Evolutionary conservation across 1,140 invertebrate genomes (phyloP), one percentile per base, ranked within the genome.

Genomic region (Pantala flavescens): DNA sequence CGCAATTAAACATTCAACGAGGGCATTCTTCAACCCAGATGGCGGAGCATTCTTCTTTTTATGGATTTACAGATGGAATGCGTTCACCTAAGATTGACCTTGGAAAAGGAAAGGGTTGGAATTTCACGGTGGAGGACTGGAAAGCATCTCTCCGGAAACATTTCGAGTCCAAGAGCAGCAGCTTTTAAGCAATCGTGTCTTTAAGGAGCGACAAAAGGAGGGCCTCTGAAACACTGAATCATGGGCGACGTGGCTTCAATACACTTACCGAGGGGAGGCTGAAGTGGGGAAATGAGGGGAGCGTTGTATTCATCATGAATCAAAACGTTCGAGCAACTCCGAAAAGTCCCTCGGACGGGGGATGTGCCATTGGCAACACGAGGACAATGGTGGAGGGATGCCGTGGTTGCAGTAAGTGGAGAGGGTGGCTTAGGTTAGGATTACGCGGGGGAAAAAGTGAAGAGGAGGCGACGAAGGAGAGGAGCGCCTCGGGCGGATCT

Each of bases 281-380:
- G 12, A 14, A 63, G 49, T 1, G 12, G n/a, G 49, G n/a, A 63
- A 21, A 21, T 63, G 14, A 21, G 49, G 16, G 49, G 49, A 21
- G 16, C 12, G 49, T 63, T 12, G 49, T 63, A 63, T 63, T 63
- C 49, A 63, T 63, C 49, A 63, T 63, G 49, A 63, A 63, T 63
- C 49, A 63, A 63, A 63, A 63, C n/a, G 49, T 63, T 63, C 49
- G 49, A 63, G 49, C 49, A 63, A 63, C 49, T 63, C 49, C 49
- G n/a, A 63, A 63, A 63, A 63, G 49, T 63, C 49, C 49, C 28
- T 12, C 12, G 49, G 49, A 63, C 49, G 49, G 49, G 49, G 49
- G 49, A 63, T 63, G 49, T 63, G 49, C 14, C 16, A 63, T 19
- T 19, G 49, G n/a, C 49, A 63, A 21, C 14, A 63, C 12, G n/a